Conservation (phyloP, 2,888 invertebrate genomes). For the Shargacucullia verbasci region DNA sequence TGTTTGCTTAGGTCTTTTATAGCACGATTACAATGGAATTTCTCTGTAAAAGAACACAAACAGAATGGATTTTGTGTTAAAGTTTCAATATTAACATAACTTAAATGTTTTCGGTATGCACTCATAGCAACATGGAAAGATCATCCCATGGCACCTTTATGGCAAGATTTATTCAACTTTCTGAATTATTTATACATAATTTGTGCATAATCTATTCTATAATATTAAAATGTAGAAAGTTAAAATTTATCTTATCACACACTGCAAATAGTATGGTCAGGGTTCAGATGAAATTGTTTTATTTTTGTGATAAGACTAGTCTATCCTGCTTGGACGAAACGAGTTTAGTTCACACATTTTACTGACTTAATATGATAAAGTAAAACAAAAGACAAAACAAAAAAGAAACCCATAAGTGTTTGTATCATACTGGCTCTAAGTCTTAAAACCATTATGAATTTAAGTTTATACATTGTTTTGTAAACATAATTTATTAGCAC, state of each 20-base stretch:
- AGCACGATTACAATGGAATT: conserved; percentile 30
- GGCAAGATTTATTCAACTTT: neutral
- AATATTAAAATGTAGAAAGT: conserved; percentile 21
- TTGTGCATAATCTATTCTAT: neutral
- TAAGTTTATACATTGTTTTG: no score
- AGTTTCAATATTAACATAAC: no score
- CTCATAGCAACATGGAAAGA: no score
- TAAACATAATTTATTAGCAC: no score
- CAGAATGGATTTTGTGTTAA: neutral
- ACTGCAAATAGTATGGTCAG: conserved; percentile 32
- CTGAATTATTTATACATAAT: neutral
- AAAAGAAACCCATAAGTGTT: no score
- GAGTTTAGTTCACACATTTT: neutral
- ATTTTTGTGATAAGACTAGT: conserved; percentile 29
- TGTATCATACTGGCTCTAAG: conserved; percentile 1
- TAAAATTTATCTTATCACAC: conserved; percentile 20
- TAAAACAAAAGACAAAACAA: no score
- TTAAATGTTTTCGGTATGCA: no score
- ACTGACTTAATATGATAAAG: neutral
- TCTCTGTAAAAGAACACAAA: conserved; percentile 28
- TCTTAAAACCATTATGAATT: no score
- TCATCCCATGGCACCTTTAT: no score
- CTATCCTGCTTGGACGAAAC: neutral
- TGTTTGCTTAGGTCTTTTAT: conserved; percentile 35
- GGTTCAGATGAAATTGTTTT: conserved; percentile 38